Percentiles rank a stretch among this genome's conserved stretches.
phyloP scores from a whole-genome alignment of 2,797 vertebrate genomes.

The Brotula barbata region DNA sequence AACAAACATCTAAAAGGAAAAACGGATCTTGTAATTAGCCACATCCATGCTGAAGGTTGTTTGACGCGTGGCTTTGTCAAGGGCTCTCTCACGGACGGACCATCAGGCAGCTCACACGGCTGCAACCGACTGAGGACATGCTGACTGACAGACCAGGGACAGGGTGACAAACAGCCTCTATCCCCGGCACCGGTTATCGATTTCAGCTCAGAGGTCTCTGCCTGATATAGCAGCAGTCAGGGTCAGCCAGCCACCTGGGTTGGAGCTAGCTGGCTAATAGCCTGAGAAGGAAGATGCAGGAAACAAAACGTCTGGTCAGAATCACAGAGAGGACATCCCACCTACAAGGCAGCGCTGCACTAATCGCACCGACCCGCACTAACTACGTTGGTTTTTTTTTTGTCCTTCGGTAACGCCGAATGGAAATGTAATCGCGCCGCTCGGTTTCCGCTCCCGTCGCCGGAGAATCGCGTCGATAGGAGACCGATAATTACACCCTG shows the following conservation, averaged over 20 bases:
- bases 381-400: slow-evolving; percentile 19
- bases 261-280: slow-evolving; percentile 52
- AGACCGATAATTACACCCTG: slow-evolving; percentile 35
- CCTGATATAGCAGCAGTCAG: slow-evolving; percentile 68
- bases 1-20: slow-evolving; percentile 24
- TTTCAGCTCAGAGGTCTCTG: slow-evolving; percentile 71
- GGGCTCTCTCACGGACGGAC: slow-evolving; percentile 44
- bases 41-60: slow-evolving; percentile 51
- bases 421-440: slow-evolving; percentile 23
- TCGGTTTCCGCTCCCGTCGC: slow-evolving; percentile 18
- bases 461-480: slow-evolving; percentile 28
- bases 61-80: slow-evolving; percentile 48
- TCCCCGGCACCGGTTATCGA: slow-evolving; percentile 67
- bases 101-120: slow-evolving; percentile 32
- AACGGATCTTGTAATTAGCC: slow-evolving; percentile 46
- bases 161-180: slow-evolving; percentile 68
- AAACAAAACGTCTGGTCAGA: slow-evolving; percentile 53
- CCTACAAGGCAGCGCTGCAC: no score
- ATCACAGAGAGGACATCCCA: slow-evolving; percentile 15
- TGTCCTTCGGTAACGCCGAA: slow-evolving; percentile 19
- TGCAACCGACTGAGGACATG: slow-evolving; percentile 45
- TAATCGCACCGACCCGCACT: slow-evolving; percentile 6
- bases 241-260: slow-evolving; percentile 59
- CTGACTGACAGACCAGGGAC: slow-evolving; percentile 74
- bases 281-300: slow-evolving; percentile 51